Evolutionary conservation across 64 coral and sea anemone genomes (phyloP), one percentile per base, ranked within the genome.

Genomic region (Stylophora pistillata): DNA sequence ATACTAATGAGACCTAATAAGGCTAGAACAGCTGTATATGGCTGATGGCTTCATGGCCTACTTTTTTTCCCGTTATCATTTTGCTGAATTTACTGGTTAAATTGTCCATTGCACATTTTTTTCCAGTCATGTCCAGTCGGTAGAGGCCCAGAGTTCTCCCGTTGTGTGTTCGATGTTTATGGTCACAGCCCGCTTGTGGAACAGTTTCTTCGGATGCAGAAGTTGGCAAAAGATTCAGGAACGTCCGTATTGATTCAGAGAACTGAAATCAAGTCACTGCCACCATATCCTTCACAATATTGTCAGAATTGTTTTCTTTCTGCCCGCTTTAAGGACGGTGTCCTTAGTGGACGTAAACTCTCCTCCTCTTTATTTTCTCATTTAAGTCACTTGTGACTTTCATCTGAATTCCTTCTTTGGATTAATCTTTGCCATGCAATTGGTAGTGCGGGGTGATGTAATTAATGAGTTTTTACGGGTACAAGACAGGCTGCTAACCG

Each of bases 111-210:
- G 3, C 37, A 47, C 37, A 47, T 47, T 47, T 47, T 55, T n/a
- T 86, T 89, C 5, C 65, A 99, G 97, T 99, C 97, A 17, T 95
- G 93, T 88, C 90, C 90, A 55, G 87, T 95, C 1, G 97, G 97
- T 10, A 74, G 89, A 56, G 97, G 97, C 34, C 90, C 97, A 17
- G 90, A 99, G 90, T 99, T 99, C 78, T 86, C 63, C 30, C 93
- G 90, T 20, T 87, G 83, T 71, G 93, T 95, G 15, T 99, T 99
- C 86, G 93, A 99, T 76, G 86, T 99, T 77, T 91, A 99, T 62
- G 97, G 97, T 0, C 93, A 93, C 71, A 99, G 97, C 78, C 97
- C 97, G 6, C 86, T 99, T 34, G 90, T 99, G 26, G 82, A 99
- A 89, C 97, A 99, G 41, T 99, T 99, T 78, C 91, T 99, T 53